Percentiles rank a stretch among this genome's conserved stretches.
Evolutionary conservation across 2,113 vertebrate species (phyloP).

Genomic region (Scytalopus superciliaris): DNA sequence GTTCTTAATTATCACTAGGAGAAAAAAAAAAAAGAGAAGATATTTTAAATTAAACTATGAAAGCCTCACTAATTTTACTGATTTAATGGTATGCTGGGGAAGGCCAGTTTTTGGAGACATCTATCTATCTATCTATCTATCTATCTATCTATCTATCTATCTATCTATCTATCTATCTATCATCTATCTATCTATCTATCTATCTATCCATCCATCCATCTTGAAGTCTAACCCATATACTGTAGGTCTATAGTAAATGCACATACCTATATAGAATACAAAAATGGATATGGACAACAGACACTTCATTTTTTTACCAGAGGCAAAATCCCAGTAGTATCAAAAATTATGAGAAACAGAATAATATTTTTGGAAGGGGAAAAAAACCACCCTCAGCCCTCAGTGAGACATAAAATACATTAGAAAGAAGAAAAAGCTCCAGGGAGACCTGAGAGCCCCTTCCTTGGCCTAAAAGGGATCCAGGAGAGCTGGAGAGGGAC

Average conservation of each 20-base stretch:
- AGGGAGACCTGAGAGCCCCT: fast-evolving
- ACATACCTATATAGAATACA: neutral
- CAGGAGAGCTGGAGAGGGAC: neutral
- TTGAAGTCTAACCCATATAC: neutral
- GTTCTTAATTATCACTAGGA: neutral
- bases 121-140: too few relatives aligned
- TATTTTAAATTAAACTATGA: neutral
- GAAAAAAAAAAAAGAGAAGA: neutral
- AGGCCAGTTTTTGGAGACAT: neutral
- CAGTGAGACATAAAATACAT: neutral
- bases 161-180: too few relatives aligned
- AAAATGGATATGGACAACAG: fast-evolving
- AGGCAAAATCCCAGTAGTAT: neutral
- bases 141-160: too few relatives aligned
- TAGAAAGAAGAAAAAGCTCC: neutral
- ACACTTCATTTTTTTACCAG: neutral
- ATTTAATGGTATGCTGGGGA: neutral
- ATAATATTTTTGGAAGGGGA: neutral
- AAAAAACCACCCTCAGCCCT: neutral
- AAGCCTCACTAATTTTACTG: neutral
- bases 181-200: too few relatives aligned
- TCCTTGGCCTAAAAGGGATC: fast-evolving
- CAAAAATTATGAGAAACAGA: neutral
- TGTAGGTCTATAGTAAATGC: neutral
- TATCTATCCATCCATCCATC: neutral